Evolutionary conservation across 2,888 invertebrate genomes (phyloP).

Genomic region (Taenaris catops): DNA sequence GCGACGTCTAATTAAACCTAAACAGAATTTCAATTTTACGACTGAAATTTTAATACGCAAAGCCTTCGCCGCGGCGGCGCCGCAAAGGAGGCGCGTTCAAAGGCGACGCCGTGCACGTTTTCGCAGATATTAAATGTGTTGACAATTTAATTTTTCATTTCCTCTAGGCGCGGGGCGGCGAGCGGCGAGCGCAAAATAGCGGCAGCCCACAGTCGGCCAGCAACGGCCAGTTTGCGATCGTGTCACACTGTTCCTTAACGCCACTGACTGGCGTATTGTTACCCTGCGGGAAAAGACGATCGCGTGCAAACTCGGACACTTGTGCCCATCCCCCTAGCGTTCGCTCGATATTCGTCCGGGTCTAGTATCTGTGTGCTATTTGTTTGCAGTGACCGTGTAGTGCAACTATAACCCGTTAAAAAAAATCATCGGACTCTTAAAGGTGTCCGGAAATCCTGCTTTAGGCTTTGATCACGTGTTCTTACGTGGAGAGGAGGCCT

Average conservation of each 20-base stretch:
- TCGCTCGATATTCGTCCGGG: constrained; percentile 18
- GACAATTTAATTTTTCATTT: constrained; percentile 81
- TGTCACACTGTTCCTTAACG: too few species aligned
- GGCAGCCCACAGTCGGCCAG: constrained; percentile 56
- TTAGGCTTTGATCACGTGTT: constrained; percentile 36
- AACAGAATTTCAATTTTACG: constrained; percentile 75
- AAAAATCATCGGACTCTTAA: constrained; percentile 15
- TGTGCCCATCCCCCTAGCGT: constrained; percentile 12
- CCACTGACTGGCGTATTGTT: constrained; percentile 21
- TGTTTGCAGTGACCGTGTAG: constrained; percentile 21
- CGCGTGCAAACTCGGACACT: constrained; percentile 16
- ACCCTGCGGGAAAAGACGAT: constrained; percentile 8
- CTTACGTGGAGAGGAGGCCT: constrained; percentile 41
- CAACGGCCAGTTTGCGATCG: constrained; percentile 38
- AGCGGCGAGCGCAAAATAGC: constrained; percentile 61
- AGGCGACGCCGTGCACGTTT: constrained; percentile 76
- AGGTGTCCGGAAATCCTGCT: constrained; percentile 31
- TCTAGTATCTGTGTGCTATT: constrained; percentile 12
- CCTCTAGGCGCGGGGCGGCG: constrained; percentile 56
- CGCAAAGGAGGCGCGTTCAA: constrained; percentile 71
- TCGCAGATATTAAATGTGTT: constrained; percentile 81
- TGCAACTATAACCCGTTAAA: constrained; percentile 16
- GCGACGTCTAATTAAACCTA: constrained; percentile 73
- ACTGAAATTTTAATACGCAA: constrained; percentile 75
- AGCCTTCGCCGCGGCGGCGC: constrained; percentile 61